Evolutionary conservation across 2,797 vertebrate genomes (phyloP).

Genomic region (Helicolenus hilgendorfi): DNA sequence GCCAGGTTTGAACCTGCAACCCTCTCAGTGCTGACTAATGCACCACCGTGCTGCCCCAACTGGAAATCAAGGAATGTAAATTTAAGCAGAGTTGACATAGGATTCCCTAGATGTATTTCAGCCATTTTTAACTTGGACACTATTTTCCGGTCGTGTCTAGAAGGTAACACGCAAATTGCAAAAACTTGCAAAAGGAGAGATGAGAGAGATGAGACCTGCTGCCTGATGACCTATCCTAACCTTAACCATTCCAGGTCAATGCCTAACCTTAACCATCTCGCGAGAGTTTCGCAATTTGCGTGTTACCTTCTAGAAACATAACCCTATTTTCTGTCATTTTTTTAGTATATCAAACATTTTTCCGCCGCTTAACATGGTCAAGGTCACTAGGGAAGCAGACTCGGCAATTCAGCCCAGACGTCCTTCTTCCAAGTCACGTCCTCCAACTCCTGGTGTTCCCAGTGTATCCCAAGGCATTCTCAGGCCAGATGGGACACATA

Average conservation of each 20-base stretch:
- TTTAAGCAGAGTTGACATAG: background rate
- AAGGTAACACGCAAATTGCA: accelerated
- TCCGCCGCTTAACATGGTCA: background rate
- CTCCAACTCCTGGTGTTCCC: constrained; percentile 9
- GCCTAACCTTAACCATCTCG: no score
- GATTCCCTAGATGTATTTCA: background rate
- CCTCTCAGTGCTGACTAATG: no score
- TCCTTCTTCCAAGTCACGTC: background rate
- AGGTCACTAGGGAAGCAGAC: background rate
- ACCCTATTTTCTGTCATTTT: background rate
- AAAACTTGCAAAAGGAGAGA: no score
- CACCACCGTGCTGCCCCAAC: no score
- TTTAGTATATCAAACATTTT: background rate
- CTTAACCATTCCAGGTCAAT: no score
- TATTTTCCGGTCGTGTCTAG: no score
- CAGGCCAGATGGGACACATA: constrained; percentile 11
- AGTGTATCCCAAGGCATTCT: constrained; percentile 7
- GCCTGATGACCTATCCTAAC: no score
- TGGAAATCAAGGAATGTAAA: no score
- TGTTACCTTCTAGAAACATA: no score
- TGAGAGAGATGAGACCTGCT: no score
- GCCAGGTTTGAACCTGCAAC: no score
- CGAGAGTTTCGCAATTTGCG: no score
- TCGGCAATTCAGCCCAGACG: background rate
- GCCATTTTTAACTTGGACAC: background rate